Base-by-base conservation (phyloP, 1,140 invertebrate species). In the Lasioglossum baleicum region DNA sequence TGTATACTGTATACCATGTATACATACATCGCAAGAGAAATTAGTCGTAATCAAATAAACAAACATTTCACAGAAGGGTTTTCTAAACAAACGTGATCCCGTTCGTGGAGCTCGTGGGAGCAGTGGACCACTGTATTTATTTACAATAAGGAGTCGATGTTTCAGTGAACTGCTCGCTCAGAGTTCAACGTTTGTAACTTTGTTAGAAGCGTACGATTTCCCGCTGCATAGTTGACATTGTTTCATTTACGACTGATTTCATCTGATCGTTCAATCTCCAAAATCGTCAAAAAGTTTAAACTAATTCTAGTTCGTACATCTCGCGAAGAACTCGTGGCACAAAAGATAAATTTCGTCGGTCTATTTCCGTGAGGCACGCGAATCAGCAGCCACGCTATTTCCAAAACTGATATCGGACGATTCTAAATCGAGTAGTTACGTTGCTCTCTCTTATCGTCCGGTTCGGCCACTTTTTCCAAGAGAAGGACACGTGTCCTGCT, bases 401-500 rank as follows among this genome's bases (percentile, higher is more conserved):
- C 17, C 2, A 60, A 73, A 63, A 48, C 15, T 26, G 26, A 48
- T 61, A 6, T 26, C 3, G 31, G 17, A 7, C 17, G 17, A 10
- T 17, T 17, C n/a, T 22, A 22, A 58, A 58, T 65, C n/a, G 22
- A 53, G 22, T 17, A 2, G 56, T 3, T 15, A 11, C 7, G 7
- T 22, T 11, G 8, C 8, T n/a, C n/a, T n/a, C n/a, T n/a, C n/a
- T n/a, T 77, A 81, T 81, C 75, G 35, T 6, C 11, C 60, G 20
- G 56, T 63, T 75, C 65, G 68, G 67, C 83, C 74, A 83, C 48
- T 87, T 89, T 87, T 87, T 83, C 88, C 84, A 66, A 79, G 80
- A 60, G 26, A 67, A 84, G 80, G 42, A 75, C 80, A 85, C 75
- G 69, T 85, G 80, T 80, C 72, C 64, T 82, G 75, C 35, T 61